Evolutionary conservation across 2,113 vertebrate species (phyloP).

Genomic region (Festucalex cinctus): DNA sequence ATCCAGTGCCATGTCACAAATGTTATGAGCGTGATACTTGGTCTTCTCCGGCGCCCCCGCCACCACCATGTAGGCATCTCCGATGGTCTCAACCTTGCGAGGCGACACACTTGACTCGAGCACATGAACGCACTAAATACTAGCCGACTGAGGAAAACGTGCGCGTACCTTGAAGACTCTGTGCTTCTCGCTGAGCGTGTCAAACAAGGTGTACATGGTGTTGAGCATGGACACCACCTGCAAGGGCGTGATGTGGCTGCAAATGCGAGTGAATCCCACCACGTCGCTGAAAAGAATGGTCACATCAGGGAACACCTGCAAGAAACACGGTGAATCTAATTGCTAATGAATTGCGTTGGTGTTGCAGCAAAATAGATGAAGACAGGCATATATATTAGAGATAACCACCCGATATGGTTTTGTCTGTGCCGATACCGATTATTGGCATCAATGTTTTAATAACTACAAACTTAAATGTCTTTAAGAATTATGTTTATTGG

Average conservation of each 20-base stretch:
- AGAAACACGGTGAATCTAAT: background rate
- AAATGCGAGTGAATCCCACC: slow-evolving; percentile 74
- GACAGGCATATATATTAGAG: too few relatives aligned
- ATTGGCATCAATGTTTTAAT: too few relatives aligned
- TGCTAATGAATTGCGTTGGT: too few relatives aligned
- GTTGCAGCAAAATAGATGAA: too few relatives aligned
- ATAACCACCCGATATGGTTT: too few relatives aligned
- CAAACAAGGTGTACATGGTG: slow-evolving; percentile 75
- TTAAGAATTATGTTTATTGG: too few relatives aligned
- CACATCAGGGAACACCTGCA: slow-evolving; percentile 73
- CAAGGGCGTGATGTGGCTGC: slow-evolving; percentile 74
- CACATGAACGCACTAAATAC: background rate
- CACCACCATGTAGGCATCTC: slow-evolving; percentile 74
- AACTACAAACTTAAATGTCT: too few relatives aligned
- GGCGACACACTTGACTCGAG: background rate
- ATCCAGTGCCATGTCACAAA: slow-evolving; percentile 76
- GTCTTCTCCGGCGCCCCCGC: slow-evolving; percentile 74
- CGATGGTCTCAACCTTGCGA: slow-evolving; percentile 69
- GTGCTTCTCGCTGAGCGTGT: slow-evolving; percentile 76
- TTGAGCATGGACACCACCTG: slow-evolving; percentile 76
- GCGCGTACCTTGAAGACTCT: slow-evolving; percentile 71
- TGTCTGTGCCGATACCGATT: too few relatives aligned
- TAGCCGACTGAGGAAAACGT: background rate
- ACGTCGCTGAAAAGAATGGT: slow-evolving; percentile 75
- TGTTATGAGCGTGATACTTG: slow-evolving; percentile 74